Conservation (phyloP, 2,888 invertebrate genomes). For the Tiphia femorata region DNA sequence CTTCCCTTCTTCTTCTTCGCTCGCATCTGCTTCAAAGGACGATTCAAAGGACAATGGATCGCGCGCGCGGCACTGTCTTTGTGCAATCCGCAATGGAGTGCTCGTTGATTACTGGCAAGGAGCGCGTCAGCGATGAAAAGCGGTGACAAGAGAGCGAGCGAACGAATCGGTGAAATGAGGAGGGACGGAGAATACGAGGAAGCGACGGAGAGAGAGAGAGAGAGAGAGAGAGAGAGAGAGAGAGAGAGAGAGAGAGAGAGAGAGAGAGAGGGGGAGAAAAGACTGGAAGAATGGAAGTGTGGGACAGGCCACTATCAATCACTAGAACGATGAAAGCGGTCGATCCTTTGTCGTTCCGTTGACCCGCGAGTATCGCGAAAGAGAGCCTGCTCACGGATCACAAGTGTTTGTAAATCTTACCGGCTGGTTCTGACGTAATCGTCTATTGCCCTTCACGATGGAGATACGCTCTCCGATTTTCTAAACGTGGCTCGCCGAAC, state of each 20-base stretch:
- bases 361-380: slow-evolving; percentile 45
- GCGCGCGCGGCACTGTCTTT: slow-evolving; percentile 58
- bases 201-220: slow-evolving; percentile 2
- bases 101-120: slow-evolving; percentile 58
- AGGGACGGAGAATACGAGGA: slow-evolving; percentile 30
- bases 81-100: slow-evolving; percentile 57
- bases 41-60: slow-evolving; percentile 58
- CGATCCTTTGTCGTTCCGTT: slow-evolving; percentile 50
- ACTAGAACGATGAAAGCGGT: slow-evolving; percentile 52
- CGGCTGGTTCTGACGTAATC: too few relatives aligned
- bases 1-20: slow-evolving; percentile 25
- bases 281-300: slow-evolving; percentile 28
- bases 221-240: background rate
- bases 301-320: slow-evolving; percentile 57
- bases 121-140: slow-evolving; percentile 33
- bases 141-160: slow-evolving; percentile 29
- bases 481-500: too few relatives aligned
- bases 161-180: too few relatives aligned
- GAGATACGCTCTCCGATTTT: too few relatives aligned
- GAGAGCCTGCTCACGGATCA: too few relatives aligned
- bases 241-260: slow-evolving; percentile 35
- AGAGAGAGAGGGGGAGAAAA: slow-evolving; percentile 34
- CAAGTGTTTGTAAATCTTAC: too few relatives aligned
- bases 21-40: slow-evolving; percentile 56
- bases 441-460: too few relatives aligned